These are phyloP conservation scores for Hymenochirus boettgeri DNA, from an alignment of 2,113 vertebrate species.

Conservation along the genomic window DNA sequence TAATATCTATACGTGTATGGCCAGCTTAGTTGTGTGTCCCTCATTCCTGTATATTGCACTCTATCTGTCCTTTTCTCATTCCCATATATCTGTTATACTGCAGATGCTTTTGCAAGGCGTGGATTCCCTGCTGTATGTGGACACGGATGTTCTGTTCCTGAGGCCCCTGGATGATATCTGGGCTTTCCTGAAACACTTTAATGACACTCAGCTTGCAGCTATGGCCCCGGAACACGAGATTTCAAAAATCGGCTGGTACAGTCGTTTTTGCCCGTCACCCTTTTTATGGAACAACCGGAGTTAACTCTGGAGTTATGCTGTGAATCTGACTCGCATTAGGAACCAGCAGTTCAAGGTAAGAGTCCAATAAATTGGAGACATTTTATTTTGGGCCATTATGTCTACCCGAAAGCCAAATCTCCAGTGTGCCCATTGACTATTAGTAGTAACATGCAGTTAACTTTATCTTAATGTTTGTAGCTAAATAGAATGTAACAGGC, in stretches of 20 bases:
- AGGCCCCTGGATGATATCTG: conserved; percentile 93
- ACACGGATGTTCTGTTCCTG: conserved; percentile 94
- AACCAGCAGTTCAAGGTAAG: conserved; percentile 84
- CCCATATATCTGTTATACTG: not conserved
- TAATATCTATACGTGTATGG: no score
- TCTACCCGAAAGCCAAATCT: no score
- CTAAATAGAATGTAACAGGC: no score
- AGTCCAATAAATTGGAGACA: no score
- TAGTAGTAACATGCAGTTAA: no score
- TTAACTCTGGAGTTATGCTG: conserved; percentile 98
- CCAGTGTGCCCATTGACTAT: no score
- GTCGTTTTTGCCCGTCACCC: conserved; percentile 90
- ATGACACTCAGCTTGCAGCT: conserved; percentile 85
- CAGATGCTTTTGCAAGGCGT: conserved; percentile 93
- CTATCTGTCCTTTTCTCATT: no score
- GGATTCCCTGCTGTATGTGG: conserved; percentile 92
- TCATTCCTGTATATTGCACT: no score
- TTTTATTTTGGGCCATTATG: no score
- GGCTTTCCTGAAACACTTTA: conserved; percentile 84
- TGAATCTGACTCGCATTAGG: conserved; percentile 96
- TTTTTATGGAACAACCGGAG: conserved; percentile 82
- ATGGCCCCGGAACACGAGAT: conserved; percentile 96
- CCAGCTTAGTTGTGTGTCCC: no score
- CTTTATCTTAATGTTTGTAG: no score
- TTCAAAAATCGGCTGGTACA: conserved; percentile 95